Percentiles rank a stretch among this genome's conserved stretches.
These are phyloP conservation scores for Neopipo cinnamomea DNA, from an alignment of 2,113 vertebrate species.

Conservation along the genomic window DNA sequence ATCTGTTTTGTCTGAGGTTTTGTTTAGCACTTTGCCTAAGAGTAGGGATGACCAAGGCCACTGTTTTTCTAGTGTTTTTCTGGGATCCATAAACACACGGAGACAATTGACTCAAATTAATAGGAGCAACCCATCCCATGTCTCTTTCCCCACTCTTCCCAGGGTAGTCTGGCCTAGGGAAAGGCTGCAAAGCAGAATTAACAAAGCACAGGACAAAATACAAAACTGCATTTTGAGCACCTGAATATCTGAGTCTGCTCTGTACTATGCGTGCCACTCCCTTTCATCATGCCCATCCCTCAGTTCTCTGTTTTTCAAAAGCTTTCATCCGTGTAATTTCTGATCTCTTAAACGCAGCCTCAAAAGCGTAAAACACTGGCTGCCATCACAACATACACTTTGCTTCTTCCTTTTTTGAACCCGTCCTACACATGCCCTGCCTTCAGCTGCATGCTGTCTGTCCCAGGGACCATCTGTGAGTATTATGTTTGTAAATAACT, in stretches of 20 bases:
- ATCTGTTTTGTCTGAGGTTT: neutral
- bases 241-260: neutral
- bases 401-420: neutral
- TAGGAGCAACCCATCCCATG: neutral
- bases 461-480: neutral
- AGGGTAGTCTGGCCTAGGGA: too few relatives aligned
- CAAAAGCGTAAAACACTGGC: neutral
- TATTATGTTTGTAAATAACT: neutral
- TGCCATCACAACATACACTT: neutral
- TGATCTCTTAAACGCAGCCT: neutral
- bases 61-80: neutral
- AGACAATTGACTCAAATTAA: too few relatives aligned
- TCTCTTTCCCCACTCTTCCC: fast-evolving
- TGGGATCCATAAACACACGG: neutral
- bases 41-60: neutral
- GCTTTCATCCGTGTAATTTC: neutral
- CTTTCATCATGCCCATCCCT: neutral
- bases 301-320: neutral
- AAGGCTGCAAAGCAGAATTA: neutral
- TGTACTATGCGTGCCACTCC: too few relatives aligned
- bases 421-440: neutral
- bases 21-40: neutral
- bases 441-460: neutral
- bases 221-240: neutral
- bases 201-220: neutral